Percentiles rank a stretch among this genome's conserved stretches.
phyloP scores from a whole-genome alignment of 1,140 invertebrate species.

The Myzus persicae region DNA sequence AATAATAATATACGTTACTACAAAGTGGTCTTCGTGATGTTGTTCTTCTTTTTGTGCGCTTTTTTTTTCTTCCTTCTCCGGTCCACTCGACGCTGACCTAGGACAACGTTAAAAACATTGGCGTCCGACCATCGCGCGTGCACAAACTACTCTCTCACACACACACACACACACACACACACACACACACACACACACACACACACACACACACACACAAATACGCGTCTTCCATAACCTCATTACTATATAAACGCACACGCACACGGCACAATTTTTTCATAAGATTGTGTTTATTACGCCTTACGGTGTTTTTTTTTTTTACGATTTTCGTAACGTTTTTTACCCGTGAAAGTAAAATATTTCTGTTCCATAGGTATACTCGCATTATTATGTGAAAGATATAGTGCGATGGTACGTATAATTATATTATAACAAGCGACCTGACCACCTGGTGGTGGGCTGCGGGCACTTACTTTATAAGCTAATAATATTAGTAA shows the following conservation, averaged over 20 bases:
- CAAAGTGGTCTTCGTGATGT: background rate
- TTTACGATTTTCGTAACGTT: background rate
- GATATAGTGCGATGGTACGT: too few species aligned
- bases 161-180: too few species aligned
- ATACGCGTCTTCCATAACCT: background rate
- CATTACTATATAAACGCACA: background rate
- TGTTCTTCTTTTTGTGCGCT: background rate
- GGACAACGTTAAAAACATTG: background rate
- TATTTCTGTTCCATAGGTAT: too few species aligned
- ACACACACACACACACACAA: background rate
- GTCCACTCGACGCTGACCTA: slow-evolving; percentile 15
- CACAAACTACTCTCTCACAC: background rate
- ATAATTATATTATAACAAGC: too few species aligned
- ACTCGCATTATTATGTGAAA: too few species aligned
- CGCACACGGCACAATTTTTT: background rate
- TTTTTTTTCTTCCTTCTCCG: background rate
- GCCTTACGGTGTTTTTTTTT: background rate
- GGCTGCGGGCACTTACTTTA: too few species aligned
- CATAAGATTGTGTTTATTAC: too few species aligned
- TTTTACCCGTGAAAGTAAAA: background rate
- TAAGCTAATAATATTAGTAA: too few species aligned
- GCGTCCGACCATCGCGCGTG: background rate
- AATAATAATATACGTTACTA: background rate
- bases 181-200: background rate
- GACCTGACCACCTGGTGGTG: too few species aligned